Base-by-base conservation (phyloP, 2,113 vertebrate species). In the Rhabdomys dilectus region DNA sequence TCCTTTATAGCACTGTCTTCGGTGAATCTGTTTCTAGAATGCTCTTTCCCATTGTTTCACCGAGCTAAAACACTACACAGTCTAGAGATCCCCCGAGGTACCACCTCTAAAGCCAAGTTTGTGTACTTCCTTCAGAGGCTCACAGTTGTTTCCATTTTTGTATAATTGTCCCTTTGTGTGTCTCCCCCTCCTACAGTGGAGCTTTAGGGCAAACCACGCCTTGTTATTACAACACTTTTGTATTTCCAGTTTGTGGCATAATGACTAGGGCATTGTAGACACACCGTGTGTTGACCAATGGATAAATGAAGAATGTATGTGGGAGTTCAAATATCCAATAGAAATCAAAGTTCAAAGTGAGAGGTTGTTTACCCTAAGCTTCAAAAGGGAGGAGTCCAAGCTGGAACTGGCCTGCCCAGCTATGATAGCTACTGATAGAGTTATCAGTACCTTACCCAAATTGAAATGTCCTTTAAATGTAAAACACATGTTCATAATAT, bases 401-500 rank as follows among this genome's bases (percentile, higher is more conserved):
- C 16, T 7, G 58, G 48, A 75, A 56, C 17, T 66, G 29, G 64
- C 72, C 85, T 86, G 76, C 22, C 6, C 31, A 39, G 29, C 17
- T 42, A 34, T 31, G 80, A 36, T n/a, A 56, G 86, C 73, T 86
- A 2, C 19, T 15, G 24, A 24, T 24, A 39, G 45, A 11, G 34
- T 34, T 77, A 70, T 56, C 31, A n/a, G 53, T 58, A 58, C 11
- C 21, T 82, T n/a, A 45, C 48, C 68, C 78, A 95, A 91, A 66
- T 1, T 42, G 92, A 89, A 45, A 77, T 64, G 24, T 17, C 39
- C 26, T 78, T 93, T 89, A 56, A 58, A 36, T 77, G 19, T 66
- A 62, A 88, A 93, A 62, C 84, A 94, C 19, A 93, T 84, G 84
- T 89, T 77, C 89, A 64, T 90, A 95, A 84, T 92, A 76, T 42